Percentiles rank a stretch among this genome's conserved stretches.
Evolutionary conservation across 1,140 invertebrate genomes (phyloP).

Genomic region (Diabrotica undecimpunctata): DNA sequence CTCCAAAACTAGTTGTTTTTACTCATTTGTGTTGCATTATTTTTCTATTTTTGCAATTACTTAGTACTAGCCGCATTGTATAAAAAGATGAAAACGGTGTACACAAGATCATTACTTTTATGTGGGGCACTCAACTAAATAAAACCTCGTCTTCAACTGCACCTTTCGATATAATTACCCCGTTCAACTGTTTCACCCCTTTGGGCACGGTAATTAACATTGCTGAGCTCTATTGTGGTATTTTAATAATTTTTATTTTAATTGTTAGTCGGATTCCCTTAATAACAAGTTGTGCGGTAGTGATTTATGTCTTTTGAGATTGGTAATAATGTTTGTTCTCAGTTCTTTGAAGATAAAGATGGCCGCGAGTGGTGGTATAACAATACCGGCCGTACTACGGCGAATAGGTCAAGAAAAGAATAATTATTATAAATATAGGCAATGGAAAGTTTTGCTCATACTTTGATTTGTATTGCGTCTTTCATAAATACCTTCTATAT

Average conservation of each 20-base stretch:
- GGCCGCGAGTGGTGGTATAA: not conserved
- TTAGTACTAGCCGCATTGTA: no score
- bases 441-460: no score
- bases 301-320: slow-evolving; percentile 3
- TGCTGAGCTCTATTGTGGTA: not conserved
- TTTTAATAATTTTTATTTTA: slow-evolving; percentile 1
- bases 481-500: no score
- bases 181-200: slow-evolving; percentile 5
- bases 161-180: slow-evolving; percentile 11
- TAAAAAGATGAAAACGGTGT: no score
- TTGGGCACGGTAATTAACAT: slow-evolving; percentile 4
- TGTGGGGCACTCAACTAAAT: no score
- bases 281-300: not conserved
- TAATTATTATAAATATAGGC: no score
- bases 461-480: no score
- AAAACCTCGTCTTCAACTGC: no score
- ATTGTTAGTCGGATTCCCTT: not conserved
- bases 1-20: no score
- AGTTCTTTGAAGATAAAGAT: slow-evolving; percentile 1
- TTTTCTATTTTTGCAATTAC: no score
- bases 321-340: slow-evolving; percentile 7
- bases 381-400: not conserved
- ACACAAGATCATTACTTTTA: no score
- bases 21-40: no score
- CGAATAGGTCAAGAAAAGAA: not conserved